These are phyloP conservation scores for Rachycentron canadum DNA, from an alignment of 2,797 vertebrate species.

Conservation along the genomic window DNA sequence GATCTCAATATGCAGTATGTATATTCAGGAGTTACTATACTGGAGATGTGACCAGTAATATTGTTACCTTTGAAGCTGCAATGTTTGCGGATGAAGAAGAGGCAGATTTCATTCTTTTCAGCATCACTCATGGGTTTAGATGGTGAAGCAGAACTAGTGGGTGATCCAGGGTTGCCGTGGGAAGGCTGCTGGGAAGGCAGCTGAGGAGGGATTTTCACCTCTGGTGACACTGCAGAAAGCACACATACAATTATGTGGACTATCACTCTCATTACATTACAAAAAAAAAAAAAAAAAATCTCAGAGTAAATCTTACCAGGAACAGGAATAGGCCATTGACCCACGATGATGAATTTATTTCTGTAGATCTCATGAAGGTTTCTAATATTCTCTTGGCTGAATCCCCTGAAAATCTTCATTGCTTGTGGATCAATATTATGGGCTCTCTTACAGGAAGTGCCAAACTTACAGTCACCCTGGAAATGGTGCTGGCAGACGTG, in stretches of 20 bases:
- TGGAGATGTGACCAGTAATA: background rate
- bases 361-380: conserved; percentile 82
- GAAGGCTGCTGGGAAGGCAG: background rate
- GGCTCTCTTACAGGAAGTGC: conserved; percentile 79
- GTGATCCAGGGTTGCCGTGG: background rate
- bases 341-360: conserved; percentile 76
- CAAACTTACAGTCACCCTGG: conserved; percentile 86
- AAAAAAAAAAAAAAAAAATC: background rate
- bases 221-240: conserved; percentile 23
- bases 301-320: conserved; percentile 48
- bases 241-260: conserved; percentile 1
- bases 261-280: background rate
- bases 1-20: background rate
- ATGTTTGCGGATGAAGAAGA: conserved; percentile 84
- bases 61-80: conserved; percentile 87
- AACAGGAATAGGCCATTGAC: conserved; percentile 11
- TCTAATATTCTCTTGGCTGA: conserved; percentile 72
- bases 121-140: conserved; percentile 61
- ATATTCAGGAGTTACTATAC: background rate
- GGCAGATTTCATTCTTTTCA: conserved; percentile 88
- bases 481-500: conserved; percentile 90
- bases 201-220: background rate
- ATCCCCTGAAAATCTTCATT: conserved; percentile 77
- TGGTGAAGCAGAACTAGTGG: conserved; percentile 3
- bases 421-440: conserved; percentile 78